These are phyloP conservation scores for Syngnathus scovelli DNA, from an alignment of 2,113 vertebrate species.

Conservation along the genomic window DNA sequence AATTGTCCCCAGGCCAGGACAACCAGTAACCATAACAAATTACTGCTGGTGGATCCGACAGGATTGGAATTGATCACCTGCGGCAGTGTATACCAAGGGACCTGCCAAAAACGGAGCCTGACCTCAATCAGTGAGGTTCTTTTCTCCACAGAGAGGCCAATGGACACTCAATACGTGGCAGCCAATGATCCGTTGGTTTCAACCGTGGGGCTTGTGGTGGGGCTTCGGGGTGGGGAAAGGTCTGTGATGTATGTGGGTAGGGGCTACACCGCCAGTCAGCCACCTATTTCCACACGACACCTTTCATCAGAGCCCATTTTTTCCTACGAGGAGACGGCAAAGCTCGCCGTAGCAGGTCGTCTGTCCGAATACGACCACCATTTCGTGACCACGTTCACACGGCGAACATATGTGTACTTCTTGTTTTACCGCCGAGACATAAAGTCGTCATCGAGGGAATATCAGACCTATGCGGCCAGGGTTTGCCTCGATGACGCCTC, in stretches of 20 bases:
- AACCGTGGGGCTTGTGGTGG: slow-evolving; percentile 85
- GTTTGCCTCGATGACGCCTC: slow-evolving; percentile 88
- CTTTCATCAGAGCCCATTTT: slow-evolving; percentile 83
- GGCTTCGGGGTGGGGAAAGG: slow-evolving; percentile 67
- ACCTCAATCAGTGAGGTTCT: slow-evolving; percentile 69
- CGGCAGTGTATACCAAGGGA: slow-evolving; percentile 89
- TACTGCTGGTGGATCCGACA: slow-evolving; percentile 80
- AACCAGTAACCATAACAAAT: slow-evolving; percentile 88
- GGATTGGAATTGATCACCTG: slow-evolving; percentile 84
- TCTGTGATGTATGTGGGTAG: slow-evolving; percentile 90
- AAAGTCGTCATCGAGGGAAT: slow-evolving; percentile 81
- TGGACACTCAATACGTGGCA: slow-evolving; percentile 93
- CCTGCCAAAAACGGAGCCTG: slow-evolving; percentile 88
- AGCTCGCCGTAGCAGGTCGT: slow-evolving; percentile 84
- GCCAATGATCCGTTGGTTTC: slow-evolving; percentile 88
- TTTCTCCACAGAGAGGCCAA: slow-evolving; percentile 83
- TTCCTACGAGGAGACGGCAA: slow-evolving; percentile 94
- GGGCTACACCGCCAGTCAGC: slow-evolving; percentile 90
- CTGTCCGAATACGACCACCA: slow-evolving; percentile 94
- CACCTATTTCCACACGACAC: slow-evolving; percentile 89
- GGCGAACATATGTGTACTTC: slow-evolving; percentile 80
- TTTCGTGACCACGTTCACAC: slow-evolving; percentile 83
- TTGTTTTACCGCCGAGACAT: slow-evolving; percentile 90
- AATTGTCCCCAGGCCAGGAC: slow-evolving; percentile 83
- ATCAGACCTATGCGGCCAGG: slow-evolving; percentile 84